phyloP scores from a whole-genome alignment of 2,113 vertebrate species.

The Odontophorus gujanensis region DNA sequence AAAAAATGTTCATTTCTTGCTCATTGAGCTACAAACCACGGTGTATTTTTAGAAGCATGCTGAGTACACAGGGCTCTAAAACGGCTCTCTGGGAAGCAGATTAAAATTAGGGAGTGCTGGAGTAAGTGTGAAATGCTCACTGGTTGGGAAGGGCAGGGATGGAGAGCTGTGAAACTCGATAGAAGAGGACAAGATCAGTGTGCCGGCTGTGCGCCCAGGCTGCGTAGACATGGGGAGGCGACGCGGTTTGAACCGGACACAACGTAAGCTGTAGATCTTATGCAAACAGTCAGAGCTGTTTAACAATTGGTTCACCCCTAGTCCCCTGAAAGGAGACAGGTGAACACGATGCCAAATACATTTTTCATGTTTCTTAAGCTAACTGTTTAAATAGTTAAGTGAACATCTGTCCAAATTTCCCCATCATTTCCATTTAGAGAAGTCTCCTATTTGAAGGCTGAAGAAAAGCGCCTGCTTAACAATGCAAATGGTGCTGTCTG shows the following conservation, averaged over 20 bases:
- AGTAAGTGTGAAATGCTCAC: slow-evolving; percentile 62
- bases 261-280: slow-evolving; percentile 74
- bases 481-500: slow-evolving; percentile 78
- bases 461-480: slow-evolving; percentile 72
- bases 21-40: neutral
- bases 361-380: slow-evolving; percentile 75
- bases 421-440: slow-evolving; percentile 73
- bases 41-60: neutral
- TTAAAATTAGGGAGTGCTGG: slow-evolving; percentile 58
- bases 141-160: neutral
- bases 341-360: slow-evolving; percentile 65
- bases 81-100: slow-evolving; percentile 29
- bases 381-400: slow-evolving; percentile 76
- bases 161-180: slow-evolving; percentile 51
- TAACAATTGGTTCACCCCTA: slow-evolving; percentile 66
- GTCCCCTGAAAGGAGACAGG: slow-evolving; percentile 62
- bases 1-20: neutral
- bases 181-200: slow-evolving; percentile 56
- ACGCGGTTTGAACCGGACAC: slow-evolving; percentile 64
- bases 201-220: slow-evolving; percentile 23
- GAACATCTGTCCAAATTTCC: slow-evolving; percentile 69
- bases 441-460: slow-evolving; percentile 59
- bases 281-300: slow-evolving; percentile 74
- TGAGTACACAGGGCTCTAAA: slow-evolving; percentile 31
- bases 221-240: slow-evolving; percentile 67